Evolutionary conservation across 2,113 vertebrate species (phyloP), one percentile per base, ranked within the genome.

Genomic region (Eulacestoma nigropectus): DNA sequence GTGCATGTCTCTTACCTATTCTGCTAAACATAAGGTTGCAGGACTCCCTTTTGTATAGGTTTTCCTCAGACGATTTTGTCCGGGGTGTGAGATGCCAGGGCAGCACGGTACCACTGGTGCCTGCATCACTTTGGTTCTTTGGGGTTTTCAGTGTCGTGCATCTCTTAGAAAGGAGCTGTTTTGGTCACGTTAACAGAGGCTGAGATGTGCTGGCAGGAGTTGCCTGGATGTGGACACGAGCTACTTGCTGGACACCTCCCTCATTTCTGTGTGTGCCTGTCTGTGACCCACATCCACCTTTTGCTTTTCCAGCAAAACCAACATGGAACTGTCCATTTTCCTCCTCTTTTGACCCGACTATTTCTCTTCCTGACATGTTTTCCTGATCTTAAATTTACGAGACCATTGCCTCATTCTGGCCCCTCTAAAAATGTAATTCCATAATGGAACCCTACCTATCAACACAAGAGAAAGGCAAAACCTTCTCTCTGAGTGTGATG

Each of bases 81-180:
- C 0, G 0, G 39, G 30, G 3, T 64, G 9, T 55, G 53, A 68
- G 57, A 53, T 79, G 16, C 35, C 72, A n/a, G 21, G 39, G 70
- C 17, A 50, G 17, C 2, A 5, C 6, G n/a, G n/a, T 62, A 41
- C 9, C 49, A 37, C 52, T 72, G 25, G 30, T 82, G 25, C 25
- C 78, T 72, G 39, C 11, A 64, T 18, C 26, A 4, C 23, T 46
- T 79, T n/a, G 47, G 9, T 35, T 64, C 37, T 78, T 57, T 8
- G 8, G 13, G 12, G 4, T 5, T 93, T 90, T 83, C 32, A 12
- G 13, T 33, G n/a, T 13, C 53, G 16, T 18, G 4, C 6, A 56
- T 16, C 30, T 21, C 21, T 59, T 18, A 75, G 41, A 55, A 63
- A 47, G 41, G 26, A 47, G 22, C 5, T 52, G 25, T 3, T 92